phyloP scores from a whole-genome alignment of 2,113 vertebrate species.

The Cryptoleucopteryx plumbea region DNA sequence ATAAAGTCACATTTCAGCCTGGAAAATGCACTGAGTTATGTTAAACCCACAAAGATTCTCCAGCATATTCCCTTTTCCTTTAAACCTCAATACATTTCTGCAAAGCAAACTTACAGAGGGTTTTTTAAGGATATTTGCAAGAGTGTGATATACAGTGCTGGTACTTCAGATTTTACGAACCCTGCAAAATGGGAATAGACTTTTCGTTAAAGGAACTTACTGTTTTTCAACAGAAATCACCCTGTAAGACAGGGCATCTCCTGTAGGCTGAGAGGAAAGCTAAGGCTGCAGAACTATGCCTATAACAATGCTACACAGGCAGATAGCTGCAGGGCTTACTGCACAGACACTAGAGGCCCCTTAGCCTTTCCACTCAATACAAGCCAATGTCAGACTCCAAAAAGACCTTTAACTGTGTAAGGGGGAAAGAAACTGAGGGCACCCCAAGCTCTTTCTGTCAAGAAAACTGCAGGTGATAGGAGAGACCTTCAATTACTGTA shows the following conservation, averaged over 20 bases:
- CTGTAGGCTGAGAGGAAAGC: background rate
- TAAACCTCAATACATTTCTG: background rate
- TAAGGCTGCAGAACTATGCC: background rate
- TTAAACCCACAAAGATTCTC: background rate
- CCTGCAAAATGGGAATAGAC: background rate
- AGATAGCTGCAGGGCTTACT: background rate
- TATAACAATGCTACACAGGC: rapidly evolving
- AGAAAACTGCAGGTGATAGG: background rate
- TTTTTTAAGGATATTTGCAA: background rate
- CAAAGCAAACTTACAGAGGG: background rate
- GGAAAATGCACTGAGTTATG: background rate
- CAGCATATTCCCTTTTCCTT: background rate
- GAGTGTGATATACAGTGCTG: background rate
- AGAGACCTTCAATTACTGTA: background rate
- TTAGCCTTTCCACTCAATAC: background rate
- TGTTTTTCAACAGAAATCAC: background rate
- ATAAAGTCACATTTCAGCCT: background rate
- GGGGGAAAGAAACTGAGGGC: background rate
- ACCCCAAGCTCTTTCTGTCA: background rate
- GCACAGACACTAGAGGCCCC: background rate
- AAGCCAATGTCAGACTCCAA: background rate
- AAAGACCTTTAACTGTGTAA: background rate
- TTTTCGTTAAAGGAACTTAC: background rate
- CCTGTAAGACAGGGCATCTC: background rate
- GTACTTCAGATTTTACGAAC: background rate